A percentile compares a stretch with the other conserved stretches of the same genome.
Evolutionary conservation across 2,888 invertebrate genomes (phyloP).

Genomic region (Bugulina stolonifera): DNA sequence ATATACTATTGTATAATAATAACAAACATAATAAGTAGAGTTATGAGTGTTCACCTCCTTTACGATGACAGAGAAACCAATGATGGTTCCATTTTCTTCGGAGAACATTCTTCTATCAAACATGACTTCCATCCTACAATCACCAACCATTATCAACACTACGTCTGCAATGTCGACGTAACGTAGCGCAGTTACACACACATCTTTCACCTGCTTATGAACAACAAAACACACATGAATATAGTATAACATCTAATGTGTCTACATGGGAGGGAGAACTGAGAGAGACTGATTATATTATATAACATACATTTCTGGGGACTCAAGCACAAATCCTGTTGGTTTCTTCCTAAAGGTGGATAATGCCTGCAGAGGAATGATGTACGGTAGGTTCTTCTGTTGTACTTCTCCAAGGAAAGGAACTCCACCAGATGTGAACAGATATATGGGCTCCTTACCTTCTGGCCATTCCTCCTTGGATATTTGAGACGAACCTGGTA

Average conservation of each 20-base stretch:
- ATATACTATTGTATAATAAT: no score
- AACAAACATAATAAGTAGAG: no score
- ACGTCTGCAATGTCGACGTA: no score
- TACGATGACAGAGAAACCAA: constrained; percentile 21
- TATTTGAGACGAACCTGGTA: background rate
- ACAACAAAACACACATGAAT: no score
- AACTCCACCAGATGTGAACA: constrained; percentile 12
- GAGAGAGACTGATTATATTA: no score
- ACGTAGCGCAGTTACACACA: no score
- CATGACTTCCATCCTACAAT: background rate
- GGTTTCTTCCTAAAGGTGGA: background rate
- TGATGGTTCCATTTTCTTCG: constrained; percentile 22
- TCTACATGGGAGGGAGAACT: no score
- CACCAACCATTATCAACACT: no score
- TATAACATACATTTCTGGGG: background rate
- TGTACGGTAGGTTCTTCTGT: background rate
- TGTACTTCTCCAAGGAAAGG: constrained; percentile 7
- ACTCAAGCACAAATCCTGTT: background rate
- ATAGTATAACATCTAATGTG: no score
- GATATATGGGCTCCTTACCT: background rate
- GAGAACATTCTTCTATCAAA: constrained; percentile 14
- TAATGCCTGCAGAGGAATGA: background rate
- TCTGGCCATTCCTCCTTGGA: constrained; percentile 12
- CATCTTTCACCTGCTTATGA: no score
- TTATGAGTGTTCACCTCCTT: constrained; percentile 25